These are phyloP conservation scores for Torymus tubicola DNA, from an alignment of 2,888 invertebrate species.

Conservation along the genomic window DNA sequence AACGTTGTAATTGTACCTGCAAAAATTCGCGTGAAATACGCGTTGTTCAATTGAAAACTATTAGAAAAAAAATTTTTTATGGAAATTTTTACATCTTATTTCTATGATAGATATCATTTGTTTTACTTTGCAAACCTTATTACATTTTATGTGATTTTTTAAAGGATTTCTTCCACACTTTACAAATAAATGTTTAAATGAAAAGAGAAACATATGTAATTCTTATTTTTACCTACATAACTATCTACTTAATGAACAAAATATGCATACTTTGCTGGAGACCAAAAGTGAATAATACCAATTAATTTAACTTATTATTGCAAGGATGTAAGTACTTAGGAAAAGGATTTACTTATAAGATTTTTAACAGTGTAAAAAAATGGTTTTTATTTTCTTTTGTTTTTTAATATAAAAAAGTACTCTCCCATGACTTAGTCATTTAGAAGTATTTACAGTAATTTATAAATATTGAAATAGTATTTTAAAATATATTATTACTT, in stretches of 20 bases:
- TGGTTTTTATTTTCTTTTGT: slow-evolving; percentile 21
- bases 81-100: slow-evolving; percentile 47
- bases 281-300: slow-evolving; percentile 41
- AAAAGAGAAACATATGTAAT: slow-evolving; percentile 2
- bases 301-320: background rate
- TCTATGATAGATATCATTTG: slow-evolving; percentile 27
- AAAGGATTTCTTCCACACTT: slow-evolving; percentile 52
- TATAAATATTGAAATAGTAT: slow-evolving; percentile 41
- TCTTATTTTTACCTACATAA: slow-evolving; percentile 17
- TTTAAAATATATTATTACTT: slow-evolving; percentile 42
- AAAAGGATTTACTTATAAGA: slow-evolving; percentile 16
- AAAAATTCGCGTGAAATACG: slow-evolving; percentile 13
- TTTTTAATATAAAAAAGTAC: slow-evolving; percentile 37
- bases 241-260: background rate
- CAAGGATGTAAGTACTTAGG: slow-evolving; percentile 13
- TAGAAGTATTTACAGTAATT: slow-evolving; percentile 31
- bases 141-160: slow-evolving; percentile 42
- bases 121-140: slow-evolving; percentile 37
- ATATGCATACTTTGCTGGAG: slow-evolving; percentile 6
- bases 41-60: slow-evolving; percentile 20
- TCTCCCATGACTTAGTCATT: slow-evolving; percentile 4
- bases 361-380: slow-evolving; percentile 14
- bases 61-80: slow-evolving; percentile 32
- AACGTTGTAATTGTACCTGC: slow-evolving; percentile 48
- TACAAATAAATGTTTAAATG: slow-evolving; percentile 58